A percentile compares a stretch with the other conserved stretches of the same genome.
Conservation (phyloP, 2,888 invertebrate species). For the Anoplius nigerrimus region DNA sequence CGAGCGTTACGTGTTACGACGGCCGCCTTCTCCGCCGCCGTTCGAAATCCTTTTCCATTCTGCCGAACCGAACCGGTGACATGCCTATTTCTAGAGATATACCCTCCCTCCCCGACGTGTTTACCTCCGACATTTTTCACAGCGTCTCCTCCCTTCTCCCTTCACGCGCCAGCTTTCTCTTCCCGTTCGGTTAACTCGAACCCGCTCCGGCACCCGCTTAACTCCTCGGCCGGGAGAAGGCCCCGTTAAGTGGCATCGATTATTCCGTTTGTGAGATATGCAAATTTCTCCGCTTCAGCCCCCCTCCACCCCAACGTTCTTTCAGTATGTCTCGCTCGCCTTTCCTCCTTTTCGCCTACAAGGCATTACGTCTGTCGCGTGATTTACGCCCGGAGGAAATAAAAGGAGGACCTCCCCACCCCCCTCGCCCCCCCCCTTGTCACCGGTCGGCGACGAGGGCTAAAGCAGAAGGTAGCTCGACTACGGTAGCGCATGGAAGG, state of each 20-base stretch:
- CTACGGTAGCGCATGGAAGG: neutral
- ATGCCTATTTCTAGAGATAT: no score
- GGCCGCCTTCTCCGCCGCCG: neutral
- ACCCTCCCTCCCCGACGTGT: no score
- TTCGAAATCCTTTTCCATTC: neutral
- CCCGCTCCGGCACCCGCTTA: neutral
- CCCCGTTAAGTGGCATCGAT: constrained; percentile 67
- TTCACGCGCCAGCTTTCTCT: constrained; percentile 3
- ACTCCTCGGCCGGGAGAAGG: constrained; percentile 25
- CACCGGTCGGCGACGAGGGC: no score
- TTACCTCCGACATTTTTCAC: no score
- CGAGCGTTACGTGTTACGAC: no score
- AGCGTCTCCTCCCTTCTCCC: neutral
- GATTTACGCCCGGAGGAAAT: constrained; percentile 63
- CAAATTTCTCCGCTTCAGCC: constrained; percentile 49
- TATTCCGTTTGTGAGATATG: constrained; percentile 70
- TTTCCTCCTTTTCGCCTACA: constrained; percentile 12
- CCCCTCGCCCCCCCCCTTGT: no score
- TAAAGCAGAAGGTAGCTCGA: no score
- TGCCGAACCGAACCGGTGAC: neutral
- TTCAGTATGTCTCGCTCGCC: neutral
- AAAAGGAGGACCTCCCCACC: constrained; percentile 41
- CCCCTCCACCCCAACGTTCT: neutral
- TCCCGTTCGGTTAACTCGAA: constrained; percentile 4
- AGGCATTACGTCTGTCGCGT: constrained; percentile 58